Conservation (phyloP, 2,113 vertebrate species). For the Arizona elegans region DNA sequence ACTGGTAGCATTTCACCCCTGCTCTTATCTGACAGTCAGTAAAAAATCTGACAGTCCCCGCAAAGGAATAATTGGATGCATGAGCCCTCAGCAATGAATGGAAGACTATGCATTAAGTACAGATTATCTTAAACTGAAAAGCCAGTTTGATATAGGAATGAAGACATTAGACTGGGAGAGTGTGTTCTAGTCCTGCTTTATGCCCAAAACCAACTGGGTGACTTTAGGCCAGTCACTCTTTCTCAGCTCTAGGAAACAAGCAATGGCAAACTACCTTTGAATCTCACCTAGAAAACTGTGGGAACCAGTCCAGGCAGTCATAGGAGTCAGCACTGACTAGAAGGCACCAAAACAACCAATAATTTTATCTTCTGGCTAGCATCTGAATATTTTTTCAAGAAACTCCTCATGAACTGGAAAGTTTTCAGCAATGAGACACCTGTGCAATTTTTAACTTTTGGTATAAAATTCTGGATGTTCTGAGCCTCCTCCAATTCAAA, state of each 20-base stretch:
- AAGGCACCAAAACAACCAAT: no score
- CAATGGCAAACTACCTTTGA: background rate
- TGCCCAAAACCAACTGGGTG: background rate
- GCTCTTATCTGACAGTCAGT: background rate
- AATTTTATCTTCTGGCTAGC: fast-evolving
- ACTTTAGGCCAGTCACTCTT: background rate
- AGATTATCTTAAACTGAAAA: background rate
- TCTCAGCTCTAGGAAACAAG: background rate
- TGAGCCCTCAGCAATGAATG: background rate
- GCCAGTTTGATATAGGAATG: background rate
- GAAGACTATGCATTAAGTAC: background rate
- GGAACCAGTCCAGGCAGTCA: background rate
- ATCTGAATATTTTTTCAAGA: background rate
- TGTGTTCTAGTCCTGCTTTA: background rate
- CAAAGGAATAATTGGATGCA: background rate
- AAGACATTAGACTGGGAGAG: background rate
- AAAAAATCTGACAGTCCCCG: background rate
- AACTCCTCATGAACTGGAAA: background rate
- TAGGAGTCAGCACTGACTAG: background rate
- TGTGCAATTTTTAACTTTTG: background rate
- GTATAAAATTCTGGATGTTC: background rate
- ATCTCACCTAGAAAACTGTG: background rate
- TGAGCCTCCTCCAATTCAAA: background rate
- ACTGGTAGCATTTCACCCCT: no score
- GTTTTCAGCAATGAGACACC: background rate